A percentile compares a stretch with the other conserved stretches of the same genome.
Conservation (phyloP, 2,797 vertebrate genomes). For the Picus viridis region DNA sequence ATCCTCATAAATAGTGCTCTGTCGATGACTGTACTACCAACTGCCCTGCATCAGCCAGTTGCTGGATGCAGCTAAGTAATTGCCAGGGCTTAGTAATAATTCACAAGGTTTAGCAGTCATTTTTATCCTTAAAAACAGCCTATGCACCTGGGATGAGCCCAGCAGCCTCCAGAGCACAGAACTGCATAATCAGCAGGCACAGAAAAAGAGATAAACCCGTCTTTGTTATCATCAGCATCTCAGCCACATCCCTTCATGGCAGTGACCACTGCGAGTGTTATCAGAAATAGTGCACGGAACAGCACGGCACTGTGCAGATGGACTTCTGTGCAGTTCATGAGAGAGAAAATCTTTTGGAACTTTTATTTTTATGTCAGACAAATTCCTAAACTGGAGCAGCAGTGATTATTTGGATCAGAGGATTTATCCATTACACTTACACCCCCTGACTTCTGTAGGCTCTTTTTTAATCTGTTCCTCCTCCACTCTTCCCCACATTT, state of each 20-base stretch:
- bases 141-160: background rate
- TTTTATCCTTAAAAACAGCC: background rate
- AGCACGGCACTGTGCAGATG: background rate
- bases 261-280: background rate
- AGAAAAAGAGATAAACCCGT: background rate
- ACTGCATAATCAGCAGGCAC: background rate
- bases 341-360: background rate
- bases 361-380: rapidly evolving
- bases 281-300: rapidly evolving
- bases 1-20: background rate
- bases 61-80: background rate
- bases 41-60: background rate
- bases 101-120: background rate
- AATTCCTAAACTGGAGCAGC: background rate
- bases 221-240: background rate
- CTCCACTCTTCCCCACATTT: background rate
- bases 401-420: background rate
- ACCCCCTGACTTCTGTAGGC: background rate
- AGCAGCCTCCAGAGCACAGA: background rate
- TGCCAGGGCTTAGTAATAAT: background rate
- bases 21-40: background rate
- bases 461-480: background rate
- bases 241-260: background rate
- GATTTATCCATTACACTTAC: background rate
- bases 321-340: background rate